Conservation (phyloP, 2,888 invertebrate species). For the Nebria brevicollis region DNA sequence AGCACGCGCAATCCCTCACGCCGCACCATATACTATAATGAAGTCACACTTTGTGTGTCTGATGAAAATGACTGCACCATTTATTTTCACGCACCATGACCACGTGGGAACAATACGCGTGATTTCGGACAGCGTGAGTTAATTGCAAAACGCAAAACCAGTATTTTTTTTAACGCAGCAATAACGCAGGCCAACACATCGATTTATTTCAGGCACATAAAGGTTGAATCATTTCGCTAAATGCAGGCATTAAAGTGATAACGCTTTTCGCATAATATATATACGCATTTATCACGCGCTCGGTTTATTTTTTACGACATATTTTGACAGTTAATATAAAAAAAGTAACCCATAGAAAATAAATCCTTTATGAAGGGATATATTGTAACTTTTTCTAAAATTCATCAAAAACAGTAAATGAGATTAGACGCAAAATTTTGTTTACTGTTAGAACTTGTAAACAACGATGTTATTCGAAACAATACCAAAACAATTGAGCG, state of each 20-base stretch:
- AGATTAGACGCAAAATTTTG: background rate
- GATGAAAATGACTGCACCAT: conserved; percentile 41
- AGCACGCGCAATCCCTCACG: background rate
- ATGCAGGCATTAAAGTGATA: background rate
- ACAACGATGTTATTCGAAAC: background rate
- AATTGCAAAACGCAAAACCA: conserved; percentile 41
- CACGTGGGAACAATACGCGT: conserved; percentile 39
- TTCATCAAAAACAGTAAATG: background rate
- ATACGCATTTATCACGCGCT: background rate
- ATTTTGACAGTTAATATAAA: background rate
- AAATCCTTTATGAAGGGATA: background rate
- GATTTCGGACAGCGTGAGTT: conserved; percentile 30
- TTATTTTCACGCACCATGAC: conserved; percentile 38
- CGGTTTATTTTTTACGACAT: background rate
- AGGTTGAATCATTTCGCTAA: background rate
- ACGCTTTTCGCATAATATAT: background rate
- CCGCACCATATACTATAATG: conserved; percentile 14
- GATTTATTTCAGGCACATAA: background rate
- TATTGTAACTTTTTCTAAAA: background rate
- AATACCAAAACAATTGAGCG: background rate
- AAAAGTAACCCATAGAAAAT: background rate
- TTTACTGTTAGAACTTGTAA: background rate
- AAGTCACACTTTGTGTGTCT: conserved; percentile 34
- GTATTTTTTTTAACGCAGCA: conserved; percentile 32
- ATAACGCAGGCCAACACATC: background rate